Evolutionary conservation across 2,888 invertebrate genomes (phyloP).

Genomic region (Tetragonisca angustula): DNA sequence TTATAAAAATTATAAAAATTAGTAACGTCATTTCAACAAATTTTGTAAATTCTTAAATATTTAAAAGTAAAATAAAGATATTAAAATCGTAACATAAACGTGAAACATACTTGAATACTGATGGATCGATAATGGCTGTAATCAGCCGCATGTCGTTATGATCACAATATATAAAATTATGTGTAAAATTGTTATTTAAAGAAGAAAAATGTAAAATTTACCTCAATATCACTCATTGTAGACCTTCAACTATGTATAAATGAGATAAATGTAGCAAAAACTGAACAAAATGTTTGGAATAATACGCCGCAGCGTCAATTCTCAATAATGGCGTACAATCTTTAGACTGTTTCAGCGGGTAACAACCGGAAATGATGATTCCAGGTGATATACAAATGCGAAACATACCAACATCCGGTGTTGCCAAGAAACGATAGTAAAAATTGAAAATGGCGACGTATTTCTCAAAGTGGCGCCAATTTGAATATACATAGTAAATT

Average conservation of each 20-base stretch:
- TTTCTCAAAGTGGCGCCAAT: slow-evolving; percentile 24
- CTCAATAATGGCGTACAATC: slow-evolving; percentile 75
- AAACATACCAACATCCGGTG: slow-evolving; percentile 75
- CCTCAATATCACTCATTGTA: slow-evolving; percentile 80
- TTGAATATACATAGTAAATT: slow-evolving; percentile 21
- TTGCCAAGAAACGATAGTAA: slow-evolving; percentile 73
- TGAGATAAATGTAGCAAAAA: slow-evolving; percentile 15
- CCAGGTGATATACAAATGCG: slow-evolving; percentile 52
- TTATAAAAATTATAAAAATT: neutral
- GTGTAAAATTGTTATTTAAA: neutral
- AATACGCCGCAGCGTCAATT: slow-evolving; percentile 69
- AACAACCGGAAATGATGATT: slow-evolving; percentile 65
- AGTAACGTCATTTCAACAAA: neutral
- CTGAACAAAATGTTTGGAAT: slow-evolving; percentile 23
- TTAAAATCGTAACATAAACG: slow-evolving; percentile 22
- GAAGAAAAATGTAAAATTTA: slow-evolving; percentile 52
- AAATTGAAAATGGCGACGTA: slow-evolving; percentile 44
- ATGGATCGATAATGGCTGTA: slow-evolving; percentile 73
- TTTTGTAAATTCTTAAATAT: neutral
- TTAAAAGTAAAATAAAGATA: neutral
- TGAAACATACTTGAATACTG: slow-evolving; percentile 50
- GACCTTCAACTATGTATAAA: slow-evolving; percentile 28
- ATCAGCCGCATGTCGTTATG: slow-evolving; percentile 60
- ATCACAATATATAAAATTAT: slow-evolving; percentile 14
- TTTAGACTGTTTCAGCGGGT: slow-evolving; percentile 61